These are phyloP conservation scores for Galaxias olidus DNA, from an alignment of 2,797 vertebrate genomes.

Conservation along the genomic window DNA sequence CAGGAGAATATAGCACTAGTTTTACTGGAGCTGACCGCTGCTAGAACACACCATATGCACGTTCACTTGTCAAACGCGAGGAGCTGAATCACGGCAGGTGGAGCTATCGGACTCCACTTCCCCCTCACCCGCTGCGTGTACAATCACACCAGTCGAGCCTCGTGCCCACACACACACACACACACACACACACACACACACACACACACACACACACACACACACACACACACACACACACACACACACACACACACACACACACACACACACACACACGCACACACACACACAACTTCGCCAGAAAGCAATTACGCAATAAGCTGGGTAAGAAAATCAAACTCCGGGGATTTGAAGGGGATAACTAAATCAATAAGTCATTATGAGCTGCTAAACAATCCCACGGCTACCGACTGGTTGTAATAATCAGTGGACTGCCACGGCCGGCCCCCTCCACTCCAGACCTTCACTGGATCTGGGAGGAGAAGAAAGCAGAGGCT, in stretches of 20 bases:
- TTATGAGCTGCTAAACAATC: slow-evolving; percentile 23
- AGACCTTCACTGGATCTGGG: slow-evolving; percentile 32
- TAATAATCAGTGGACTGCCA: neutral
- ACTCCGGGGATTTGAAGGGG: neutral
- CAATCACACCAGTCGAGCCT: too few species aligned
- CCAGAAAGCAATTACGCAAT: slow-evolving; percentile 1
- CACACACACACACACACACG: too few species aligned
- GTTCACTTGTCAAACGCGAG: neutral
- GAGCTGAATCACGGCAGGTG: neutral
- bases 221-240: too few species aligned
- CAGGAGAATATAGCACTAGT: slow-evolving; percentile 35
- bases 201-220: too few species aligned
- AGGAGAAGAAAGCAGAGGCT: slow-evolving; percentile 42
- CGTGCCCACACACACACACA: too few species aligned
- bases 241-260: too few species aligned
- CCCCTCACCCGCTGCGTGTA: too few species aligned
- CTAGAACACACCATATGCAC: too few species aligned
- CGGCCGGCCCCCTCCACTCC: neutral
- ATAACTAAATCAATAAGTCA: slow-evolving; percentile 20
- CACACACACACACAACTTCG: neutral
- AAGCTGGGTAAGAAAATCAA: neutral
- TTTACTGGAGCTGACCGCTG: slow-evolving; percentile 27
- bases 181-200: too few species aligned
- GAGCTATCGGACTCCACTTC: too few species aligned
- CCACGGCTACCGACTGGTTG: slow-evolving; percentile 18